A percentile compares a stretch with the other conserved stretches of the same genome.
Evolutionary conservation across 2,888 invertebrate genomes (phyloP).

Genomic region (Amiota minor): DNA sequence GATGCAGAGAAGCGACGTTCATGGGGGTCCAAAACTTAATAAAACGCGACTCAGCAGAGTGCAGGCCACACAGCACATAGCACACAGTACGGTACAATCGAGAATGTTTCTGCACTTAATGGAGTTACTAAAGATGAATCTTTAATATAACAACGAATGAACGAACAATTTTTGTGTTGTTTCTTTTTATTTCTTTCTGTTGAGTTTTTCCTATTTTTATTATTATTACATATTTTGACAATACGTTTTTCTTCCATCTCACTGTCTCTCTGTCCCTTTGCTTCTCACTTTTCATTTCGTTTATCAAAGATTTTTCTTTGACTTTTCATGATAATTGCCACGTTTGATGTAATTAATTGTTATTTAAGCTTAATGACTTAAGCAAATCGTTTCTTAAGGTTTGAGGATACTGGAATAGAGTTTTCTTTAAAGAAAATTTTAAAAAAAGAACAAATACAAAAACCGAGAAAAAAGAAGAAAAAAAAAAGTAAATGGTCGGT

Average conservation of each 20-base stretch:
- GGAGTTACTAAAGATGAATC: constrained; percentile 21
- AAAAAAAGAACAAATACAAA: no score
- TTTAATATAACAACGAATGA: constrained; percentile 8
- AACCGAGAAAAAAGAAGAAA: no score
- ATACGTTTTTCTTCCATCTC: background rate
- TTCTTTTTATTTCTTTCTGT: background rate
- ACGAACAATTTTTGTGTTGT: background rate
- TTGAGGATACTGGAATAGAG: no score
- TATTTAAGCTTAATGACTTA: constrained; percentile 11
- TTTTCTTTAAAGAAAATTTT: no score
- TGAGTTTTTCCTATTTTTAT: background rate
- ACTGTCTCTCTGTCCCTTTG: background rate
- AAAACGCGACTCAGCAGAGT: constrained; percentile 13
- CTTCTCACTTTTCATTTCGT: background rate
- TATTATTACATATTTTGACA: background rate
- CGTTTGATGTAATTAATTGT: constrained; percentile 13
- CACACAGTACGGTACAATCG: background rate
- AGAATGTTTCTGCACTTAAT: constrained; percentile 18
- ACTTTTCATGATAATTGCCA: constrained; percentile 14
- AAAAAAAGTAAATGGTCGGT: no score
- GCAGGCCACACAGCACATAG: background rate
- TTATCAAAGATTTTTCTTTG: background rate
- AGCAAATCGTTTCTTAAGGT: no score
- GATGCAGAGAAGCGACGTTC: no score
- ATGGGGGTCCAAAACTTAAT: constrained; percentile 1